phyloP scores from a whole-genome alignment of 2,113 vertebrate species.

The Platichthys stellatus region DNA sequence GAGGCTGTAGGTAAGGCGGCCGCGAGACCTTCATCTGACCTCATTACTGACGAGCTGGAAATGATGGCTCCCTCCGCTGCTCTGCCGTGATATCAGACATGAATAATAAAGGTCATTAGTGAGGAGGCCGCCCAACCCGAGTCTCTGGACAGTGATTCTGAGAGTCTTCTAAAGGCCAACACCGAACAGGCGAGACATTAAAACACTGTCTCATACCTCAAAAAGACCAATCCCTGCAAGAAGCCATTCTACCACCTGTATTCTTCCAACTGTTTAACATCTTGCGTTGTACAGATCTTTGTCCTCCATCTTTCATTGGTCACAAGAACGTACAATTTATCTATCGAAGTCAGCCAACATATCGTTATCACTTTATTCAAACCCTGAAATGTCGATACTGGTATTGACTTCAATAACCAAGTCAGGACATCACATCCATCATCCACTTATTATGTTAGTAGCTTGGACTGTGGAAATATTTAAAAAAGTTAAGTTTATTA shows the following conservation, averaged over 20 bases:
- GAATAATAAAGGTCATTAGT: conserved; percentile 71
- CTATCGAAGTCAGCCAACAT: neutral
- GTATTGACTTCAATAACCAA: no score
- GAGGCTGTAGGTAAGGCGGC: conserved; percentile 57
- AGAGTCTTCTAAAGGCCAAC: conserved; percentile 22
- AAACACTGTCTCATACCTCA: neutral
- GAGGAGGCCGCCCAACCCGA: conserved; percentile 47
- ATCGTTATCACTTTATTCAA: neutral
- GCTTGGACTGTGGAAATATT: no score
- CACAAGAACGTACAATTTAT: no score
- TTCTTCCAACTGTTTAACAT: no score
- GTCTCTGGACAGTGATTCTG: conserved; percentile 22
- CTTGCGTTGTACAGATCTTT: no score
- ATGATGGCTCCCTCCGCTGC: conserved; percentile 49
- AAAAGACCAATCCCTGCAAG: no score
- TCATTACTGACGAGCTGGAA: conserved; percentile 64
- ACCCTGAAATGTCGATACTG: neutral
- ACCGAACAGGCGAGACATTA: neutral
- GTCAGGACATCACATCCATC: no score
- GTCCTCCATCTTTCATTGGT: no score
- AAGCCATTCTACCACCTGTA: no score
- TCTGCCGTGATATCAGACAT: conserved; percentile 55
- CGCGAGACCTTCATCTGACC: conserved; percentile 58
- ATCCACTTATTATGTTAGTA: no score
- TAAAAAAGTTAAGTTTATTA: no score